Conservation (phyloP, 2,888 invertebrate genomes). For the Listrodromus nycthemerus region DNA sequence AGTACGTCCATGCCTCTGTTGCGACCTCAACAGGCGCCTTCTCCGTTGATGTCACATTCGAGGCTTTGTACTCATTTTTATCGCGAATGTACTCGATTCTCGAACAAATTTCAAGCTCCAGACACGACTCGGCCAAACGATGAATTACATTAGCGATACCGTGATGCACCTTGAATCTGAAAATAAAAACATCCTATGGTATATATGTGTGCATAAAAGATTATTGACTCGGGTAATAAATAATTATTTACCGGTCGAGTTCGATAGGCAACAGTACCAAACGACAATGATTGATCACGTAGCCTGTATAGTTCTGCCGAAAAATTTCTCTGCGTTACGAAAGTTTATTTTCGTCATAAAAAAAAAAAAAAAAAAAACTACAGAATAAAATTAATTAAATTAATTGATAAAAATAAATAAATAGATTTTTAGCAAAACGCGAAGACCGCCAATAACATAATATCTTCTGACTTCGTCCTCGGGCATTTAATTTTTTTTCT, state of each 20-base stretch:
- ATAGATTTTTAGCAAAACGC: too few species aligned
- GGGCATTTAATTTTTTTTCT: too few species aligned
- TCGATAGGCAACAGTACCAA: constrained; percentile 17
- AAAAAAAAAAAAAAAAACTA: too few species aligned
- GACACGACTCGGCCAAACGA: constrained; percentile 58
- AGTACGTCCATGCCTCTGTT: not conserved
- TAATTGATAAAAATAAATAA: too few species aligned
- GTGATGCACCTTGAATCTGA: constrained; percentile 2
- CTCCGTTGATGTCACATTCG: not conserved
- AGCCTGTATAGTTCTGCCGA: constrained; percentile 11
- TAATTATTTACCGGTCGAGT: constrained; percentile 22
- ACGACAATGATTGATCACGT: constrained; percentile 16
- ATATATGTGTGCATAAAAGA: not conserved
- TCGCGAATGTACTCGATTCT: not conserved
- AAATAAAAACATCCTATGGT: not conserved
- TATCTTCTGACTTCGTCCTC: too few species aligned
- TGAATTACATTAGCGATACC: constrained; percentile 50
- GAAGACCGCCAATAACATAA: too few species aligned
- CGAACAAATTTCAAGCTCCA: constrained; percentile 44
- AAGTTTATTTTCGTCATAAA: too few species aligned
- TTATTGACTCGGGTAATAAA: not conserved
- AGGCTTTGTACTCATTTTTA: not conserved
- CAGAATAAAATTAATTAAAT: too few species aligned
- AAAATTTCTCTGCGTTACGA: too few species aligned
- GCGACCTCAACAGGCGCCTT: not conserved